These are phyloP conservation scores for Chascanopsetta lugubris DNA, from an alignment of 2,113 vertebrate species.

Conservation along the genomic window DNA sequence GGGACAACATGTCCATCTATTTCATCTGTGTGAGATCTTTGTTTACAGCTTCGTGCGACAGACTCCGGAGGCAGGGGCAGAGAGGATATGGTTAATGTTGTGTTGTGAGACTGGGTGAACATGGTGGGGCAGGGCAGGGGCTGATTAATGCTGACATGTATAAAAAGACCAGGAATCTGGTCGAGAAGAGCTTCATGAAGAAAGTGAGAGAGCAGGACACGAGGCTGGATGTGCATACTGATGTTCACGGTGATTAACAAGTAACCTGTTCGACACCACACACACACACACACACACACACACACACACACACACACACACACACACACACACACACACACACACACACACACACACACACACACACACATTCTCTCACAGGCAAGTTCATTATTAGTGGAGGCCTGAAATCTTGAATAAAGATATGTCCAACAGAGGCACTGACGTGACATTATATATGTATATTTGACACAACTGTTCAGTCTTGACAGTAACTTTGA, in stretches of 20 bases:
- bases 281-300: not conserved
- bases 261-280: conserved; percentile 38
- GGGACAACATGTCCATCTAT: conserved; percentile 49
- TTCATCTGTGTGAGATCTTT: conserved; percentile 41
- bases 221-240: conserved; percentile 48
- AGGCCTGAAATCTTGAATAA: too few species aligned
- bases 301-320: too few species aligned
- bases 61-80: not conserved
- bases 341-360: too few species aligned
- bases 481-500: too few species aligned
- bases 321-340: too few species aligned
- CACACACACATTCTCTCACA: too few species aligned
- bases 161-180: not conserved
- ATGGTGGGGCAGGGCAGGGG: conserved; percentile 11
- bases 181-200: conserved; percentile 8
- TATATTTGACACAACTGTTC: too few species aligned
- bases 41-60: conserved; percentile 41
- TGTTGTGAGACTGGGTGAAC: conserved; percentile 1
- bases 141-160: conserved; percentile 32
- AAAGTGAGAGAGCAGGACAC: conserved; percentile 45
- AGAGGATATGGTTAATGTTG: too few species aligned
- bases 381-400: too few species aligned
- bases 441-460: too few species aligned
- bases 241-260: conserved; percentile 42
- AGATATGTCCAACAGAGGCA: too few species aligned